Base-by-base conservation (phyloP, 2,888 invertebrate species). In the Gryllus longicercus region DNA sequence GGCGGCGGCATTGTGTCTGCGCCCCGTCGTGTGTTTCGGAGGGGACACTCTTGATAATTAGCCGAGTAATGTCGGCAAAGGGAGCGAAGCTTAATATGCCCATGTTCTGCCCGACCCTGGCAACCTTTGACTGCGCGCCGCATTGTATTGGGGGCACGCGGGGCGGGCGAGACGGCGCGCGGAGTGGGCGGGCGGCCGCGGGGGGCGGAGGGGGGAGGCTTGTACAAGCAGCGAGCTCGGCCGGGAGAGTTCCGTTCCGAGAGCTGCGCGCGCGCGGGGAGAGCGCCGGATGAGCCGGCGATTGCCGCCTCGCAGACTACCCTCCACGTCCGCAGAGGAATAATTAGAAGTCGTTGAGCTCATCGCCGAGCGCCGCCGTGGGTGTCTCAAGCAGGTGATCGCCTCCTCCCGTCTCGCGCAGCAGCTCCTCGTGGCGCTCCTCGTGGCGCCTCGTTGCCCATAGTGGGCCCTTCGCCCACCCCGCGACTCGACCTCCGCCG, bases 41-140 rank as follows among this genome's bases (percentile, higher is more conserved):
- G 63, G 63, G 63, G 63, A 63, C 63, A 63, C 63, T 63, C 63
- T 63, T 63, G 63, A 63, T 63, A 63, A 63, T 63, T 63, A 63
- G 63, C 63, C 63, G 63, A 63, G 63, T 63, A 63, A 63, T 63
- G 63, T 63, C 63, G 63, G 63, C 63, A 63, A 63, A 63, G 63
- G 63, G 63, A 63, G n/a, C 63, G 63, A 63, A 63, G 63, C 63
- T 63, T 63, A 63, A 63, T 63, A 63, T 63, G 63, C 63, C 63
- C 63, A n/a, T 63, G 63, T 63, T 63, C 63, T n/a, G 63, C 63
- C 63, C 63, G 63, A 63, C 63, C 63, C 63, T 63, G 63, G 63
- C 14, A 63, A 63, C 63, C 63, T 63, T 63, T 63, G 63, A 63
- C 63, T 63, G 63, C 63, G 63, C 16, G 63, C 63, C 63, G 63